Conservation (phyloP, 92 coral and sea anemone genomes). For the Zoanthus gigantus region DNA sequence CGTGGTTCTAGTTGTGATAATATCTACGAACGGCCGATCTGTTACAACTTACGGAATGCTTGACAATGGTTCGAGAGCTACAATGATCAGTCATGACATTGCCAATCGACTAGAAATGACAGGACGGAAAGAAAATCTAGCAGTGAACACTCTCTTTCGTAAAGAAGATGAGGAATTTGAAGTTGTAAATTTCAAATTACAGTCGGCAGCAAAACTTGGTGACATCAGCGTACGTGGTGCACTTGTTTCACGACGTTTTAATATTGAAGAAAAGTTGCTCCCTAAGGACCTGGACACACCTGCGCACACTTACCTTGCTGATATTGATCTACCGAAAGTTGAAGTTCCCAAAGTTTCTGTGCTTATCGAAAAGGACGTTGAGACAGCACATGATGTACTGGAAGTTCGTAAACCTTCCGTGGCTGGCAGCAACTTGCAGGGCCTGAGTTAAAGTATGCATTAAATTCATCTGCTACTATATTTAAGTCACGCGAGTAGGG, state of each 20-base stretch:
- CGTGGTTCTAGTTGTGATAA: conserved; percentile 62
- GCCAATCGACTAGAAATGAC: conserved; percentile 56
- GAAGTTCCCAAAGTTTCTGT: conserved; percentile 68
- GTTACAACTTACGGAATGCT: conserved; percentile 66
- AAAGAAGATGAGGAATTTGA: conserved; percentile 66
- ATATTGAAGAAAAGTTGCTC: conserved; percentile 54
- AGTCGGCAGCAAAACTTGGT: conserved; percentile 62
- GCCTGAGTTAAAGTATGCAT: conserved; percentile 28
- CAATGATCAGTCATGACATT: conserved; percentile 56
- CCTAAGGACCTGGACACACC: conserved; percentile 62
- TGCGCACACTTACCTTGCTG: conserved; percentile 59
- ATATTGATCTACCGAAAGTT: conserved; percentile 54
- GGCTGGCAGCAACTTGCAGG: neutral
- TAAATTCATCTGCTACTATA: conserved; percentile 62
- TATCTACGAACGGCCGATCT: conserved; percentile 30
- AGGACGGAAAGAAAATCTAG: conserved; percentile 51
- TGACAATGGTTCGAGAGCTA: conserved; percentile 69
- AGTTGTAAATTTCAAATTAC: conserved; percentile 59
- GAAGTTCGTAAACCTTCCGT: neutral
- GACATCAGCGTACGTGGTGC: conserved; percentile 59
- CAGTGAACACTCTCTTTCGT: conserved; percentile 62
- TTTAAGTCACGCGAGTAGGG: conserved; percentile 43
- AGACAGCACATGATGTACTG: neutral
- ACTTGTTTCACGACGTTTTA: conserved; percentile 59
- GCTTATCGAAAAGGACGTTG: conserved; percentile 40